These are phyloP conservation scores for Perccottus glenii DNA, from an alignment of 2,113 vertebrate species.

Conservation along the genomic window DNA sequence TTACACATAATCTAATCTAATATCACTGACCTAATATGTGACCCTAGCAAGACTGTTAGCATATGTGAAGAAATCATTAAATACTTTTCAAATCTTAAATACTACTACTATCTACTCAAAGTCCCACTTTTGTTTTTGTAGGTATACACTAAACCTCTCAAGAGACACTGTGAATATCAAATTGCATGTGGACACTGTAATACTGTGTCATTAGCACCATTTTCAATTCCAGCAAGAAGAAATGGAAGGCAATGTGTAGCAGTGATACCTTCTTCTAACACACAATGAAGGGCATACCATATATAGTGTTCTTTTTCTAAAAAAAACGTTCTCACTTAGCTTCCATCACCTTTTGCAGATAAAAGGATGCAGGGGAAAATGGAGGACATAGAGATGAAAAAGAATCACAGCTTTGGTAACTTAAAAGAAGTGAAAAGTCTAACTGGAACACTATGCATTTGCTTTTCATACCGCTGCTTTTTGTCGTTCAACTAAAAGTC, in stretches of 20 bases:
- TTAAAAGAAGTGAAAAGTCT: slow-evolving; percentile 14
- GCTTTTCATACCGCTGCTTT: slow-evolving; percentile 19
- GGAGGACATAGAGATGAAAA: slow-evolving; percentile 39
- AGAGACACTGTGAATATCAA: slow-evolving; percentile 26
- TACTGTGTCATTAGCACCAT: slow-evolving; percentile 69
- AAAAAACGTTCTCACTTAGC: slow-evolving; percentile 23
- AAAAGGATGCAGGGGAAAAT: slow-evolving; percentile 37
- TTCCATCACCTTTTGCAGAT: slow-evolving; percentile 11
- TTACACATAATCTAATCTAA: slow-evolving; percentile 41
- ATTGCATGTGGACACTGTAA: slow-evolving; percentile 44
- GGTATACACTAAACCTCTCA: slow-evolving; percentile 49
- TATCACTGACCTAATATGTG: slow-evolving; percentile 26
- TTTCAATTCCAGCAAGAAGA: slow-evolving; percentile 58
- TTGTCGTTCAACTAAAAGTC: slow-evolving; percentile 25
- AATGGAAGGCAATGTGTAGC: slow-evolving; percentile 59
- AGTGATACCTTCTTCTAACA: slow-evolving; percentile 36
- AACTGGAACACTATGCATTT: slow-evolving; percentile 32
- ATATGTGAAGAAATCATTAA: slow-evolving; percentile 5
- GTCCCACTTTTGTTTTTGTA: slow-evolving; percentile 26
- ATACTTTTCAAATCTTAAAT: slow-evolving; percentile 30
- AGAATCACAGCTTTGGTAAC: slow-evolving; percentile 71
- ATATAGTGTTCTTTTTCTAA: neutral
- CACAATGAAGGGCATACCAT: slow-evolving; percentile 30
- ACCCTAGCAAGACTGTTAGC: slow-evolving; percentile 23
- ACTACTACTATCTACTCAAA: slow-evolving; percentile 3